Evolutionary conservation across 2,113 vertebrate species (phyloP), one percentile per base, ranked within the genome.

Genomic region (Neotoma lepida): DNA sequence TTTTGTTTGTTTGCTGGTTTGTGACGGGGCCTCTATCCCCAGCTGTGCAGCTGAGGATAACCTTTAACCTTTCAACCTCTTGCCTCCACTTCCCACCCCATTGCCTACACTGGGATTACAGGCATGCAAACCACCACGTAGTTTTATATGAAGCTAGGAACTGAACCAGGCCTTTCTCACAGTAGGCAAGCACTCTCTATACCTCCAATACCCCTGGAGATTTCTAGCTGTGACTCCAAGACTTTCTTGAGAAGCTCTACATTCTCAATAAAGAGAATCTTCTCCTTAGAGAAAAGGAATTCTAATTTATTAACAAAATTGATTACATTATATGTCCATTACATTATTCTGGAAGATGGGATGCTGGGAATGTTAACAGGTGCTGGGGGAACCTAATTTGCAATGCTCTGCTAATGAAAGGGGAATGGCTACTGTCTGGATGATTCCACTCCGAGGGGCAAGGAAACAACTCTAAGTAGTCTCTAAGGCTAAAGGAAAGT

Each of bases 271-370:
- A 95, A 20, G 61, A 96, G 76, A 94, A 85, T 91, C 22, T 58
- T 93, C 71, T 96, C 93, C 95, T 90, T 61, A 13, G 85, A 97
- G 95, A 94, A 97, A 96, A 95, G 92, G 80, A 91, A 30, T 88
- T 90, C 61, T 85, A 87, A 91, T 94, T 95, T 96, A 95, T 93
- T 96, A 95, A 73, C 85, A 91, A 81, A 77, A 78, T 63, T 96
- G 85, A 95, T 90, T 96, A 86, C 76, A 92, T 93, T 86, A 91
- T 95, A 95, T 9, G 22, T 86, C 95, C 85, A 88, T 88, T 90
- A 93, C 54, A 46, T 94, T 94, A 94, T 92, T 95, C 87, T 88
- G 80, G 64, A 46, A 93, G 92, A 93, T 66, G 61, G 76, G 96
- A 94, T 94, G 80, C 94, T 28, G 18, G 80, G 91, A 93, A 94